Percentiles rank a stretch among this genome's conserved stretches.
Conservation (phyloP, 2,797 vertebrate species). For the Rhadinocentrus ornatus region DNA sequence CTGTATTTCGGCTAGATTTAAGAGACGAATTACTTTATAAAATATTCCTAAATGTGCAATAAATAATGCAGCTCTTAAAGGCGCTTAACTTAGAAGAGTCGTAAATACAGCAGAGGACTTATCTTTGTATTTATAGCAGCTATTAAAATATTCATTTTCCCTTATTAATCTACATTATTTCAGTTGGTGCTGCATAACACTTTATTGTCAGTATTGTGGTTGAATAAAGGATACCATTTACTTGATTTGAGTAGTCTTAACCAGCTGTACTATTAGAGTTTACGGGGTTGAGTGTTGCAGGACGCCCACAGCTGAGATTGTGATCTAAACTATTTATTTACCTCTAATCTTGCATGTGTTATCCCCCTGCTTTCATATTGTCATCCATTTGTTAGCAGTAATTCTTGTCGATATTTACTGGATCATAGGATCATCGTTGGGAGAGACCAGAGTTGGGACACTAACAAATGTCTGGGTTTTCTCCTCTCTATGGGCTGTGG, state of each 20-base stretch:
- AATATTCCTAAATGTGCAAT: slow-evolving; percentile 52
- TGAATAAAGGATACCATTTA: slow-evolving; percentile 32
- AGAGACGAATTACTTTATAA: slow-evolving; percentile 56
- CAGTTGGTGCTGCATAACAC: slow-evolving; percentile 28
- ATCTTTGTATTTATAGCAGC: slow-evolving; percentile 37
- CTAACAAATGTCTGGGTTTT: slow-evolving; percentile 86
- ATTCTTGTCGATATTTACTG: slow-evolving; percentile 60
- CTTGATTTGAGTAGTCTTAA: slow-evolving; percentile 12
- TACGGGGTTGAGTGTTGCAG: slow-evolving; percentile 31
- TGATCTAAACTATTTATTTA: slow-evolving; percentile 33
- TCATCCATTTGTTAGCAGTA: not conserved
- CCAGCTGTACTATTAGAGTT: slow-evolving; percentile 30
- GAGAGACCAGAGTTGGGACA: slow-evolving; percentile 65
- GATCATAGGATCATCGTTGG: slow-evolving; percentile 79
- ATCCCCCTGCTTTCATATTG: not conserved
- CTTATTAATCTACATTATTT: slow-evolving; percentile 44
- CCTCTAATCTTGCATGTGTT: slow-evolving; percentile 1
- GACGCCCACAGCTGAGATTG: slow-evolving; percentile 33
- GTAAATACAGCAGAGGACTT: slow-evolving; percentile 47
- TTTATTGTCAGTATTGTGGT: slow-evolving; percentile 30
- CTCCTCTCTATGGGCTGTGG: slow-evolving; percentile 78
- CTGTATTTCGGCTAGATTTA: slow-evolving; percentile 38
- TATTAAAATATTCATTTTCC: slow-evolving; percentile 37
- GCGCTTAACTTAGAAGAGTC: slow-evolving; percentile 28
- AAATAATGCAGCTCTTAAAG: slow-evolving; percentile 51